Percentiles rank a stretch among this genome's conserved stretches.
Evolutionary conservation across 1,140 invertebrate species (phyloP).

Genomic region (Rhagoletis zephyria): DNA sequence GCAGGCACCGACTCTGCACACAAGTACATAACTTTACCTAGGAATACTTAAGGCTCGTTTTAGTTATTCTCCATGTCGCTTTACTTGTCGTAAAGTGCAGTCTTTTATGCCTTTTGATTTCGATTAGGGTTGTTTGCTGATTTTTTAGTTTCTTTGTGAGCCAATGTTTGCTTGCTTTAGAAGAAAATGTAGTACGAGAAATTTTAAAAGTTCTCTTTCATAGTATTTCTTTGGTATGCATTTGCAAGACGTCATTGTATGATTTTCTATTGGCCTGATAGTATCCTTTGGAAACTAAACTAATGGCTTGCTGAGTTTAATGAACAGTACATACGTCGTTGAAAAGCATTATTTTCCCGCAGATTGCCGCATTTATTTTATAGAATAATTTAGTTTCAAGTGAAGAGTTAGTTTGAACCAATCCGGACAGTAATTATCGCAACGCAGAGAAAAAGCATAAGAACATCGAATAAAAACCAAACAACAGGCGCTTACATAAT

Average conservation of each 20-base stretch:
- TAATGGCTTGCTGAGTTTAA: neutral
- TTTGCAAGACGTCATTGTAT: neutral
- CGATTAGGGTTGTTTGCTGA: conserved; percentile 41
- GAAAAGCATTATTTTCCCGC: neutral
- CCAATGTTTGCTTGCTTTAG: conserved; percentile 24
- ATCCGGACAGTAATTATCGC: too few relatives aligned
- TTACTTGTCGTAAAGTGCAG: neutral
- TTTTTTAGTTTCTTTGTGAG: conserved; percentile 21
- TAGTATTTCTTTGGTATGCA: conserved; percentile 1
- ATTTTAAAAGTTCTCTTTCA: neutral
- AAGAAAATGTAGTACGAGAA: neutral
- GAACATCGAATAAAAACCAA: too few relatives aligned
- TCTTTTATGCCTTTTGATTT: conserved; percentile 44
- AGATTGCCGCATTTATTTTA: neutral
- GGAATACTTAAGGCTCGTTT: neutral
- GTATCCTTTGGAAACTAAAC: conserved; percentile 31
- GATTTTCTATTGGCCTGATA: conserved; percentile 49
- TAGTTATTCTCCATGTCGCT: neutral
- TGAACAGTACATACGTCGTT: neutral
- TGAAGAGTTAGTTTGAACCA: neutral
- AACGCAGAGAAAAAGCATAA: too few relatives aligned
- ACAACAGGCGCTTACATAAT: too few relatives aligned
- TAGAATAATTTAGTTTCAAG: neutral
- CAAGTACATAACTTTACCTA: neutral
- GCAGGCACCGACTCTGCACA: neutral